Conservation (phyloP, 2,113 vertebrate genomes). For the Zosterops japonicus region DNA sequence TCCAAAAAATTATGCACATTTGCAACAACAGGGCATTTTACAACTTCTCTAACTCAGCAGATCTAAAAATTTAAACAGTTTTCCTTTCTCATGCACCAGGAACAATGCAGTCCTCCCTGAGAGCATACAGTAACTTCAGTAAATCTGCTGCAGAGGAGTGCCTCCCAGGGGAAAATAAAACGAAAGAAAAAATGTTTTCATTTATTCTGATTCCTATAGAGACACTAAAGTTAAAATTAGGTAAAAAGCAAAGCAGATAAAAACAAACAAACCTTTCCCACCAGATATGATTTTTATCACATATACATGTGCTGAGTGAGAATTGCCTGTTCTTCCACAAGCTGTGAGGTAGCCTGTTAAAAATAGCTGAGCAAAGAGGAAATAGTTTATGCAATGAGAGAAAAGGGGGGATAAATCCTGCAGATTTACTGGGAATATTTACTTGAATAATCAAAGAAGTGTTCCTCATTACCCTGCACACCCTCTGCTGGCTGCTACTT, state of each 20-base stretch:
- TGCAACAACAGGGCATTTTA: background rate
- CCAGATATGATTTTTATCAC: background rate
- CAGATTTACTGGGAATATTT: background rate
- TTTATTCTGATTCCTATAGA: background rate
- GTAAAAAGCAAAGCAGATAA: background rate
- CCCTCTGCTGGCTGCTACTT: constrained; percentile 36
- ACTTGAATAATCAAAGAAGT: background rate
- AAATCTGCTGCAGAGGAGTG: background rate
- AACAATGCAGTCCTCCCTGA: background rate
- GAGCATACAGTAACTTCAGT: background rate
- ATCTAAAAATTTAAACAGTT: background rate
- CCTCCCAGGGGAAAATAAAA: background rate
- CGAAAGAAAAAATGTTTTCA: background rate
- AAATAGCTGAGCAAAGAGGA: background rate
- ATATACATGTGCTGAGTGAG: background rate
- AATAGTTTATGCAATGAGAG: background rate
- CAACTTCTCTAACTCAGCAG: background rate
- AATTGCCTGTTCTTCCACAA: background rate
- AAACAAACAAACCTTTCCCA: background rate
- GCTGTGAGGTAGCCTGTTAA: background rate
- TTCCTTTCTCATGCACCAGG: background rate
- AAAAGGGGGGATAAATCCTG: background rate
- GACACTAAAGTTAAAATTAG: background rate
- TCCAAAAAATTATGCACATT: background rate
- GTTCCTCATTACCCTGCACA: background rate